Percentiles rank a stretch among this genome's conserved stretches.
Conservation (phyloP, 2,888 invertebrate genomes). For the Allacma fusca region DNA sequence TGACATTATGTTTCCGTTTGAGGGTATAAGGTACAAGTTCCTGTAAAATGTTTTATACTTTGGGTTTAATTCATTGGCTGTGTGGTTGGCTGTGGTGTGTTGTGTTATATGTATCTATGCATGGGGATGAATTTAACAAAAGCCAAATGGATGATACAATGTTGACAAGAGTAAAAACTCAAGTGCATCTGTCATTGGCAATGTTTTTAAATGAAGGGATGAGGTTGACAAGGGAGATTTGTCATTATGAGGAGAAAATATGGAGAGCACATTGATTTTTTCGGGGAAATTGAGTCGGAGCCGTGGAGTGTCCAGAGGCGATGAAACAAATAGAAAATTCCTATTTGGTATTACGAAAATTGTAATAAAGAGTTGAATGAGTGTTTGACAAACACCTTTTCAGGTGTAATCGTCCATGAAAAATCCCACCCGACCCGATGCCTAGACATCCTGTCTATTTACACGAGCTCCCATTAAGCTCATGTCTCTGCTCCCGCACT, state of each 20-base stretch:
- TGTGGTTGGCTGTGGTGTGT: no score
- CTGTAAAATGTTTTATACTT: no score
- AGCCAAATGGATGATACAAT: no score
- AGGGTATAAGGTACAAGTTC: no score
- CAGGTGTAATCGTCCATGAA: slow-evolving; percentile 50
- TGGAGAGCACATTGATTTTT: neutral
- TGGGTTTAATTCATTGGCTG: no score
- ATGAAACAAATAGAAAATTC: slow-evolving; percentile 23
- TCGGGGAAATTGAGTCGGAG: neutral
- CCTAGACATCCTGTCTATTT: slow-evolving; percentile 33
- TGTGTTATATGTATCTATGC: no score
- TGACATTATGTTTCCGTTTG: no score
- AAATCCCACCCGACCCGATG: slow-evolving; percentile 46
- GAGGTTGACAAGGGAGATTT: neutral
- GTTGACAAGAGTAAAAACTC: neutral
- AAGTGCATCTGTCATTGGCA: neutral
- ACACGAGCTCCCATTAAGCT: slow-evolving; percentile 29
- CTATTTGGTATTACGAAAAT: slow-evolving; percentile 37
- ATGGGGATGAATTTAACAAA: neutral
- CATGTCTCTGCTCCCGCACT: slow-evolving; percentile 17
- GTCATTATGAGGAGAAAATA: neutral
- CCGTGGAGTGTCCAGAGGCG: neutral
- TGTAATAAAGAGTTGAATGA: slow-evolving; percentile 41
- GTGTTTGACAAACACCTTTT: slow-evolving; percentile 52
- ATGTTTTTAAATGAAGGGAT: slow-evolving; percentile 11